Base-by-base conservation (phyloP, 2,888 invertebrate species). In the Phaonia tiefii region DNA sequence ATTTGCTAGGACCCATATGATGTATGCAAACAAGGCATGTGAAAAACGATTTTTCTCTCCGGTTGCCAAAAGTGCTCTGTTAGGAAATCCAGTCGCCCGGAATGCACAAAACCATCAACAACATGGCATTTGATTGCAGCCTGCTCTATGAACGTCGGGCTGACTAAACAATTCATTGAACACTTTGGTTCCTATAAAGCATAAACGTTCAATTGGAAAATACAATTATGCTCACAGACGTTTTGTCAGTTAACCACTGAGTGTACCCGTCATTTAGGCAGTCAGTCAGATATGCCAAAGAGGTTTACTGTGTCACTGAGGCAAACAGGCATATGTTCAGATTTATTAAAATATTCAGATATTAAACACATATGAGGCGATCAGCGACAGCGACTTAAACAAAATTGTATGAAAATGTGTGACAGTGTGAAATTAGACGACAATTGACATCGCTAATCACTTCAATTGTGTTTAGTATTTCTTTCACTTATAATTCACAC, bases 161-260 rank as follows among this genome's bases (percentile, higher is more conserved):
- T 37, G 20, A 17, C 39, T 76, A 80, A 77, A 80, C 79, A 81
- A 78, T 85, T 85, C 84, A 83, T 73, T 78, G 86, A 81, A 76
- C 85, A 85, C 84, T 82, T 73, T 78, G 86, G 39, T 72, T 70
- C 81, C 31, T 42, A 70, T 25, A 5, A 60, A 31, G 25, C 26
- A 46, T 58, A 26, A 31, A 49, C 46, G 46, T 37, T 54, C 42
- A 58, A 44, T 71, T 56, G 71, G 17, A 69, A 77, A 83, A 22
- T n/a, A n/a, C n/a, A 39, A n/a, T 11, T 26, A 37, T 17, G 60
- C 66, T 75, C 75, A 5, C 17, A 31, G 51, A 31, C 71, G 51
- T 67, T 60, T 17, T n/a, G 0, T 37, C 56, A 75, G 58, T 42
- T 39, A 70, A 11, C 7, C 58, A 58, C 17, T 31, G 31, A 8